Percentiles rank a stretch among this genome's conserved stretches.
Conservation (phyloP, 2,797 vertebrate genomes). For the Macropodus opercularis region DNA sequence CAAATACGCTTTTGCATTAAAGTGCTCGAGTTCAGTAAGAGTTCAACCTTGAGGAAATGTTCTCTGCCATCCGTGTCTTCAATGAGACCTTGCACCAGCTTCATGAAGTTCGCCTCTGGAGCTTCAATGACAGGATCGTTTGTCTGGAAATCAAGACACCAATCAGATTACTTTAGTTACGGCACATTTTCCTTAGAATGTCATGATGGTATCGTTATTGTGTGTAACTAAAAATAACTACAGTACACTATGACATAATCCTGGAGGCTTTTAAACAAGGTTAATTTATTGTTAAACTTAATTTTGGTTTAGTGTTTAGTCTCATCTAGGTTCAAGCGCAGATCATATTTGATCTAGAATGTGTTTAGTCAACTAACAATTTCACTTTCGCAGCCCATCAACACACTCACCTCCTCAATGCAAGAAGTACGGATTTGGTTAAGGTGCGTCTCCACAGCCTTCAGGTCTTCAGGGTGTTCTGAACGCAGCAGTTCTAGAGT, state of each 20-base stretch:
- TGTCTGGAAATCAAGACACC: slow-evolving; percentile 51
- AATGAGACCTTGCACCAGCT: slow-evolving; percentile 79
- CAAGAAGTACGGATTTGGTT: slow-evolving; percentile 74
- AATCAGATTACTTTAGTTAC: neutral
- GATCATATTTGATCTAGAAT: neutral
- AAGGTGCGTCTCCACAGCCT: slow-evolving; percentile 77
- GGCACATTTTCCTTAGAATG: neutral
- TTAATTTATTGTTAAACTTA: no score
- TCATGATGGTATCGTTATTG: neutral
- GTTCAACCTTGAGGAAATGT: slow-evolving; percentile 77
- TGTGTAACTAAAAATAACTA: neutral
- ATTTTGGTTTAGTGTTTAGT: no score
- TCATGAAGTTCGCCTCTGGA: slow-evolving; percentile 81
- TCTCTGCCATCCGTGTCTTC: slow-evolving; percentile 79
- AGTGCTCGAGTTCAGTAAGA: neutral
- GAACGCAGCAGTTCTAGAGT: slow-evolving; percentile 78
- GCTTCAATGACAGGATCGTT: slow-evolving; percentile 76
- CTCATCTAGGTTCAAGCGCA: no score
- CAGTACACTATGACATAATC: no score
- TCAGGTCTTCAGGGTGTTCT: slow-evolving; percentile 78
- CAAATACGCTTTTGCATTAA: neutral
- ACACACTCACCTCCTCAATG: slow-evolving; percentile 69
- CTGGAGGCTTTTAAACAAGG: no score
- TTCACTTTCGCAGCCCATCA: neutral
- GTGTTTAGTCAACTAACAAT: neutral